A percentile compares a stretch with the other conserved stretches of the same genome.
phyloP scores from a whole-genome alignment of 2,113 vertebrate species.

The Oncorhynchus keta region DNA sequence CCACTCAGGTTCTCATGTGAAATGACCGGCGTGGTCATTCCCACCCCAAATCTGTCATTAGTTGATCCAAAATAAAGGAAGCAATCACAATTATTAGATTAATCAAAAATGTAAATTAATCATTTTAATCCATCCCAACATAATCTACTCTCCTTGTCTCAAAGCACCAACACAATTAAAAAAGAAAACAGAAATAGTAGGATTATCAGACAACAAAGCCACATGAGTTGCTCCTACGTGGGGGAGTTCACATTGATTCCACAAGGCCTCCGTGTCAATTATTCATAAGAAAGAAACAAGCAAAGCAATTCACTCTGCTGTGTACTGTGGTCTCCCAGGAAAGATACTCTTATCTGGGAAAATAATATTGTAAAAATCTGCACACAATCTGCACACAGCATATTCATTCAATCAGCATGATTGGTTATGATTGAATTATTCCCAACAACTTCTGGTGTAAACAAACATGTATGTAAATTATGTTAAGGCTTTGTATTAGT shows the following conservation, averaged over 20 bases:
- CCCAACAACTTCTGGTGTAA: slow-evolving; percentile 11
- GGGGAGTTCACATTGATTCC: slow-evolving; percentile 43
- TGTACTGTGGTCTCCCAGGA: slow-evolving; percentile 4
- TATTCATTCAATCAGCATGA: slow-evolving; percentile 34
- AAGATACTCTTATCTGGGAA: slow-evolving; percentile 30
- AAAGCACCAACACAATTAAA: slow-evolving; percentile 68
- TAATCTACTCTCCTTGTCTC: slow-evolving; percentile 61
- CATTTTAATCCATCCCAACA: slow-evolving; percentile 56
- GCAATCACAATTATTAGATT: slow-evolving; percentile 47
- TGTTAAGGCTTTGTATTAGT: slow-evolving; percentile 5
- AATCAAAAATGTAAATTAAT: slow-evolving; percentile 57
- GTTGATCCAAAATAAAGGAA: slow-evolving; percentile 51
- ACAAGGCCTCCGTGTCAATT: slow-evolving; percentile 22
- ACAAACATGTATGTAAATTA: slow-evolving; percentile 29
- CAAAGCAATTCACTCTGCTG: too few relatives aligned
- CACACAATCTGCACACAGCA: slow-evolving; percentile 4
- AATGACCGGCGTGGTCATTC: slow-evolving; percentile 35
- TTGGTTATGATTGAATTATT: slow-evolving; percentile 43
- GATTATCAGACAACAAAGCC: slow-evolving; percentile 47
- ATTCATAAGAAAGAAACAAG: slow-evolving; percentile 12
- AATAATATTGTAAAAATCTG: slow-evolving; percentile 35
- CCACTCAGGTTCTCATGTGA: too few relatives aligned
- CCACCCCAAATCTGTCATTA: slow-evolving; percentile 49
- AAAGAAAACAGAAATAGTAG: slow-evolving; percentile 39
- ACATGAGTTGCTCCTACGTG: slow-evolving; percentile 26